Evolutionary conservation across 2,888 invertebrate species (phyloP).

Genomic region (Odontocerum albicorne): DNA sequence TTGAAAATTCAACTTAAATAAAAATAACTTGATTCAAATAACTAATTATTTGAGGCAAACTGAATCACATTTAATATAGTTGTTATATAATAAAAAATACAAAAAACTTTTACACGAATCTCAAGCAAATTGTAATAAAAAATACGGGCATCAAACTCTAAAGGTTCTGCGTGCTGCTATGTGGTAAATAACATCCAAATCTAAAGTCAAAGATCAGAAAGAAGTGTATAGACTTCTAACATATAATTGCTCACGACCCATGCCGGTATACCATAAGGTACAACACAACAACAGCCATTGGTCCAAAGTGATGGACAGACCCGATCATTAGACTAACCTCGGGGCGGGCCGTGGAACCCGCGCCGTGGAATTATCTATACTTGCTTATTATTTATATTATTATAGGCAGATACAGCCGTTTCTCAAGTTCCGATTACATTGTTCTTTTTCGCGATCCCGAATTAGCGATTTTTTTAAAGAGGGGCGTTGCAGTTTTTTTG

Average conservation of each 20-base stretch:
- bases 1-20: too few species aligned
- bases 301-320: conserved; percentile 33
- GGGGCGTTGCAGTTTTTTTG: too few species aligned
- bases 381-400: conserved; percentile 27
- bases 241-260: conserved; percentile 33
- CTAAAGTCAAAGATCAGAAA: not conserved
- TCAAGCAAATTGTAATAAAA: not conserved
- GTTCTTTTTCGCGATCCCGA: too few species aligned
- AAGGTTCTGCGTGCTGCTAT: not conserved
- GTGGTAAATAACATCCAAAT: not conserved
- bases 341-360: conserved; percentile 30
- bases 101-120: too few species aligned
- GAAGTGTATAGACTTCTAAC: not conserved
- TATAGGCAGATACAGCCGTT: too few species aligned
- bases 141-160: not conserved
- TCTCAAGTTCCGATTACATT: too few species aligned
- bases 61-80: too few species aligned
- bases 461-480: too few species aligned
- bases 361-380: conserved; percentile 33
- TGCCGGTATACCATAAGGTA: conserved; percentile 14
- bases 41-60: too few species aligned
- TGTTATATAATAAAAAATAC: too few species aligned
- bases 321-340: conserved; percentile 32
- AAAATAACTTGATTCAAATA: too few species aligned
- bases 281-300: conserved; percentile 23